Base-by-base conservation (phyloP, 2,888 invertebrate species). In the Phalera bucephala region DNA sequence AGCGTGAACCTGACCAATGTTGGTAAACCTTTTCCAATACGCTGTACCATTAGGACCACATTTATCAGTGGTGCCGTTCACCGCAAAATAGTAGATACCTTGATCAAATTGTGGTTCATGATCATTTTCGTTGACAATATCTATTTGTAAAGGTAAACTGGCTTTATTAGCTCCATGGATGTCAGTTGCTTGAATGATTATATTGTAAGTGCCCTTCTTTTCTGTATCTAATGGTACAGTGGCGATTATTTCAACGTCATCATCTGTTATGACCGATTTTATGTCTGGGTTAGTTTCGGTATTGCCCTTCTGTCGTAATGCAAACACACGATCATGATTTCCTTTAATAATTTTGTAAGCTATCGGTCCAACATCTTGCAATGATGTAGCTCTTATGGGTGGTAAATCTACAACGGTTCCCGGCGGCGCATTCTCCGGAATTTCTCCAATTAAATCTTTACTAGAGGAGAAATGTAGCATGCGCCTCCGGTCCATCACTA, bases 61-160 rank as follows among this genome's bases (percentile, higher is more conserved):
- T 63, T 91, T 92, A 13, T 91, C 86, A 40, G 85, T 83, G 2
- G 92, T 92, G 21, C 94, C 94, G 36, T 93, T 93, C 17, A 95
- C 89, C 58, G 94, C 90, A 71, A 97, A 97, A 56, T 93, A 92
- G 73, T 97, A 97, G 30, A 94, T 91, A 40, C 92, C 91, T 52
- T 94, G 92, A 22, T 93, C 93, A 76, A 98, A 97, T 21, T 94
- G 91, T 0, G 98, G 98, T 45, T 94, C 93, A 76, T 98, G 98
- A 79, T 98, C 98, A 75, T 98, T 98, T 74, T 95, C 95, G 72
- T 98, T 97, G 13, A 93, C 86, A 14, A 99, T 92, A 11, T 92
- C 92, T 22, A 98, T 91, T 28, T 91, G 91, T 7, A 98, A 91
- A 50, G 93, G 94, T n/a, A 96, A 93, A 14, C 93, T 92, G 0